Base-by-base conservation (phyloP, 1,140 invertebrate genomes). In the Micrasema longulum region DNA sequence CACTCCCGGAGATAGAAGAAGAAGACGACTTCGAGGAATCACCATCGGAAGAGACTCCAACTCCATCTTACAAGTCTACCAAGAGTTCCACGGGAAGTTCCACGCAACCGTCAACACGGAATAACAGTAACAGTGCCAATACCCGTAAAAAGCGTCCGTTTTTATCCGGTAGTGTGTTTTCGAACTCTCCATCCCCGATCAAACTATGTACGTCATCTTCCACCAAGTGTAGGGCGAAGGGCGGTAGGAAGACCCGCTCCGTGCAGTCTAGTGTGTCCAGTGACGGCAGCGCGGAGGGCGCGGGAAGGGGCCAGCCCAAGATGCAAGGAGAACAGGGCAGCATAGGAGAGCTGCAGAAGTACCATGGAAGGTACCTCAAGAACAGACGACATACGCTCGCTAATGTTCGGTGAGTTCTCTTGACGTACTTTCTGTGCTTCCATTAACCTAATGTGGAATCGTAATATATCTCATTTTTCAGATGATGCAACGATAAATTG, bases 261-360 rank as follows among this genome's bases (percentile, higher is more conserved):
- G 78, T n/a, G 74, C 78, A 7, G 77, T 80, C 80, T 11, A 80
- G 79, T 72, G 79, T 79, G 23, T 80, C 78, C 23, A 78, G 79
- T 77, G 79, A 81, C 76, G 74, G 82, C 80, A 76, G 81, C 81
- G 72, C 72, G 63, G 69, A 78, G 72, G 23, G 75, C 77, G 71
- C 74, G 72, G 16, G 68, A 69, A 76, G 81, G 68, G 75, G 79
- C 69, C 80, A 79, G 71, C 86, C 85, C 68, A 94, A 87, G 81
- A 95, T 95, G 93, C 93, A 95, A 86, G 93, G 92, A 63, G 93
- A 95, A 83, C 92, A 93, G 80, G 93, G 93, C 43, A 92, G 92
- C 82, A 94, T 95, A 79, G 92, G 92, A 48, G 93, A 94, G 79
- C 87, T 95, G 66, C 91, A 94, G 77, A 93, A 92, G 77, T 95